Conservation (phyloP, 2,113 vertebrate genomes). For the Rhabdomys dilectus region DNA sequence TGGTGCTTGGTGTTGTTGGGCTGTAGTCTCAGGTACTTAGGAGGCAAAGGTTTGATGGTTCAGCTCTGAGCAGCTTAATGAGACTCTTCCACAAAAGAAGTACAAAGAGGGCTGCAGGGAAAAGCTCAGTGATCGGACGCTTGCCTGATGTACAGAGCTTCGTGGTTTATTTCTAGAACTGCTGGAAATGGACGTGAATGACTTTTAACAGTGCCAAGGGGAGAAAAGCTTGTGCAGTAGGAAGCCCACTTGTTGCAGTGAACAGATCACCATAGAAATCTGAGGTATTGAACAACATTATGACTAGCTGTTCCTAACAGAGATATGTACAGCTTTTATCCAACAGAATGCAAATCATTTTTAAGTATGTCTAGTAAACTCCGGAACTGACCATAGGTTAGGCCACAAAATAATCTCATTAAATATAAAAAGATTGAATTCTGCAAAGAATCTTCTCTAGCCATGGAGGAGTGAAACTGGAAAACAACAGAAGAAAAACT, state of each 20-base stretch:
- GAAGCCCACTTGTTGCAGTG: background rate
- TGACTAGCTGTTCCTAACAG: background rate
- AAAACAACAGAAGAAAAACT: slow-evolving; percentile 28
- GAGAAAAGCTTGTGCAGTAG: background rate
- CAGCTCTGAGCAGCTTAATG: background rate
- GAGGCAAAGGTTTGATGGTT: background rate
- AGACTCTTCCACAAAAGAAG: background rate
- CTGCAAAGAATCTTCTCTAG: background rate
- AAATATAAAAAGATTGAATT: slow-evolving; percentile 50
- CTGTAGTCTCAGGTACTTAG: background rate
- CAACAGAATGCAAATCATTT: background rate
- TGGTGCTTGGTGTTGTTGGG: background rate
- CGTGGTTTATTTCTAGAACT: too few species aligned
- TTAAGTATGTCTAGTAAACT: background rate
- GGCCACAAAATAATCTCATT: background rate
- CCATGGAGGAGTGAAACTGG: background rate
- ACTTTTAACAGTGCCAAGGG: background rate
- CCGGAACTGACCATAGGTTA: background rate
- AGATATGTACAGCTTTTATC: background rate
- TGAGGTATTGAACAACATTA: background rate
- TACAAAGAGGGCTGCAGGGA: background rate
- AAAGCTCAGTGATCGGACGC: background rate
- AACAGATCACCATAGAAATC: background rate
- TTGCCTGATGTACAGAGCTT: background rate
- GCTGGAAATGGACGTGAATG: background rate